A percentile compares a stretch with the other conserved stretches of the same genome.
These are phyloP conservation scores for Ylistrum balloti DNA, from an alignment of 1,140 invertebrate genomes.

Conservation along the genomic window DNA sequence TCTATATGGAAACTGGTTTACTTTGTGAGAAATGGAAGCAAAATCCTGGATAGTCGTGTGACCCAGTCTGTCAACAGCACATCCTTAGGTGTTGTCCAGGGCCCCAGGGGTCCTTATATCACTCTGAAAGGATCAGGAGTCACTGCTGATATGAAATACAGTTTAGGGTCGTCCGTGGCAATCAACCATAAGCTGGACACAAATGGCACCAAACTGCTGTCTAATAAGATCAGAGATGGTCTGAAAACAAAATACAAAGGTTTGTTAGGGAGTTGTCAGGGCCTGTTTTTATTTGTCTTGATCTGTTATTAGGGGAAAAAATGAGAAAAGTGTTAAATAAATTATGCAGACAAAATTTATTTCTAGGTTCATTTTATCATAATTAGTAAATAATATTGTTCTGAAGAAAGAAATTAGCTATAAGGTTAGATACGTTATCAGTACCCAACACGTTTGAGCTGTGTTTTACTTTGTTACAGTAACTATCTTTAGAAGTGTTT, in stretches of 20 bases:
- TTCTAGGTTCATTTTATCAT: too few species aligned
- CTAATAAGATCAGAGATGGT: not conserved
- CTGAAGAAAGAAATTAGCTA: too few species aligned
- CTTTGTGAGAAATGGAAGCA: constrained; percentile 55
- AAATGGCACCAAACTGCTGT: not conserved
- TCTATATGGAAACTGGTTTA: constrained; percentile 59
- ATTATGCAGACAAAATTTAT: too few species aligned
- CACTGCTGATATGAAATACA: not conserved
- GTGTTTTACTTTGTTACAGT: too few species aligned
- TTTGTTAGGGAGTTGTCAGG: too few species aligned
- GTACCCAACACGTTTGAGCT: too few species aligned
- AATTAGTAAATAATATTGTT: too few species aligned
- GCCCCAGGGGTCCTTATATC: constrained; percentile 52
- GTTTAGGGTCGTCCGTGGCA: not conserved
- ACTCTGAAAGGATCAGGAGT: not conserved
- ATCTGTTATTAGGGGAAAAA: too few species aligned
- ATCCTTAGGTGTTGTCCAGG: constrained; percentile 11
- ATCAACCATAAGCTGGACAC: not conserved
- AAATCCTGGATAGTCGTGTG: constrained; percentile 53
- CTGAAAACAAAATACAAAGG: not conserved
- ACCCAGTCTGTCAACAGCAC: constrained; percentile 42
- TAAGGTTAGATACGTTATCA: too few species aligned
- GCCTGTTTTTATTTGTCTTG: too few species aligned
- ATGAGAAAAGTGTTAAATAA: too few species aligned
- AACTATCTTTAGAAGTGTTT: too few species aligned